phyloP scores from a whole-genome alignment of 30 jellyfish, hydroid and myxozoan genomes.

The Phacellophora camtschatica region DNA sequence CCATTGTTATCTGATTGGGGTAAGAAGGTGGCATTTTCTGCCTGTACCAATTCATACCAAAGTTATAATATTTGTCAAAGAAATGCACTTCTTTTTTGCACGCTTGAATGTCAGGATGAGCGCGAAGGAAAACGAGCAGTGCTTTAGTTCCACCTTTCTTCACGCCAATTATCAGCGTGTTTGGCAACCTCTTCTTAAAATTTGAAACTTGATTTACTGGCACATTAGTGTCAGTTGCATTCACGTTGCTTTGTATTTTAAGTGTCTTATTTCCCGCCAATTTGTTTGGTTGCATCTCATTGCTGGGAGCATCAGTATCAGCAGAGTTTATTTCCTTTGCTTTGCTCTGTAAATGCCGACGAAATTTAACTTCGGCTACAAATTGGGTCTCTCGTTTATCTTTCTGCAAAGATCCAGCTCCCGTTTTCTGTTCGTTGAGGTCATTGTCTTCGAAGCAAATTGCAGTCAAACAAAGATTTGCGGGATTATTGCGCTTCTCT shows the following conservation, averaged over 20 bases:
- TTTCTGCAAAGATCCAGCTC: not conserved
- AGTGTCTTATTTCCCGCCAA: not conserved
- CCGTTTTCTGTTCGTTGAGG: not conserved
- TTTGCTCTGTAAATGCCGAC: not conserved
- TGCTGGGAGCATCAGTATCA: no score
- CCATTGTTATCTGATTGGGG: constrained; percentile 74
- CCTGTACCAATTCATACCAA: constrained; percentile 70
- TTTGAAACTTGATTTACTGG: not conserved
- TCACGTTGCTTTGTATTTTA: not conserved
- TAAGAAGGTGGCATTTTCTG: constrained; percentile 76
- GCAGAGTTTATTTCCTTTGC: no score
- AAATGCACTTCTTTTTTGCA: constrained; percentile 83
- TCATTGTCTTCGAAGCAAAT: not conserved
- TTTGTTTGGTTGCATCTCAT: no score
- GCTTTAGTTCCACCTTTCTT: constrained; percentile 97
- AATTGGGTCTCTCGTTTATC: not conserved
- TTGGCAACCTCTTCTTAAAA: constrained; percentile 60
- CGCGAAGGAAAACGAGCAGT: constrained; percentile 74
- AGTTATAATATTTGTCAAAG: constrained; percentile 71
- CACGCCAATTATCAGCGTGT: constrained; percentile 83
- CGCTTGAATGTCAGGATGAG: constrained; percentile 69
- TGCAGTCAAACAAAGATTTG: not conserved
- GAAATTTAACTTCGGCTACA: no score
- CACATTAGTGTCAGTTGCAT: not conserved
- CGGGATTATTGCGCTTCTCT: not conserved